These are phyloP conservation scores for Patiria miniata DNA, from an alignment of 35 echinoderm and acorn worm genomes.

Conservation along the genomic window DNA sequence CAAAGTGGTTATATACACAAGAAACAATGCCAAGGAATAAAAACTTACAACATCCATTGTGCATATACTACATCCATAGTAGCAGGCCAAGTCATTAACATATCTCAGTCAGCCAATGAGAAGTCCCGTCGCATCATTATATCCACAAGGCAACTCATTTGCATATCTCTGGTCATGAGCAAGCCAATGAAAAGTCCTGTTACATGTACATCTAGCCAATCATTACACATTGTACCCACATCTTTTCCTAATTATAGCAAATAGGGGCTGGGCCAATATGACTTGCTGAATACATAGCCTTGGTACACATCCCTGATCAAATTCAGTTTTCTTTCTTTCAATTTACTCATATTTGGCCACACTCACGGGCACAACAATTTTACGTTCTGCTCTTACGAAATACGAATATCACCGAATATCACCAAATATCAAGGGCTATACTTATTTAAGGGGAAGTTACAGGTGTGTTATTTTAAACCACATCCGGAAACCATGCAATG, in stretches of 20 bases:
- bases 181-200: conserved; percentile 11
- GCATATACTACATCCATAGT: not conserved
- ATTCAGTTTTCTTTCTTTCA: conserved; percentile 8
- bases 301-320: not conserved
- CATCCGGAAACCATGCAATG: not conserved
- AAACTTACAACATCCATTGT: conserved; percentile 9
- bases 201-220: conserved; percentile 3
- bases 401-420: no score
- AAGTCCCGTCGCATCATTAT: not conserved
- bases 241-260: conserved; percentile 7
- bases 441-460: not conserved
- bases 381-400: no score
- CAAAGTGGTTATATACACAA: conserved; percentile 6
- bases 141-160: not conserved
- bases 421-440: no score
- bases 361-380: no score
- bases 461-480: not conserved
- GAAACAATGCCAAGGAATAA: conserved; percentile 9
- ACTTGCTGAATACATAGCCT: not conserved
- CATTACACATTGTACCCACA: conserved; percentile 9
- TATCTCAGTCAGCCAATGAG: not conserved
- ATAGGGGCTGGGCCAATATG: conserved; percentile 2
- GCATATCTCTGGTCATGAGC: not conserved
- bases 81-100: conserved; percentile 2
- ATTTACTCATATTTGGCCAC: not conserved